Evolutionary conservation across 1,140 invertebrate species (phyloP).

Genomic region (Phymastichus coffea): DNA sequence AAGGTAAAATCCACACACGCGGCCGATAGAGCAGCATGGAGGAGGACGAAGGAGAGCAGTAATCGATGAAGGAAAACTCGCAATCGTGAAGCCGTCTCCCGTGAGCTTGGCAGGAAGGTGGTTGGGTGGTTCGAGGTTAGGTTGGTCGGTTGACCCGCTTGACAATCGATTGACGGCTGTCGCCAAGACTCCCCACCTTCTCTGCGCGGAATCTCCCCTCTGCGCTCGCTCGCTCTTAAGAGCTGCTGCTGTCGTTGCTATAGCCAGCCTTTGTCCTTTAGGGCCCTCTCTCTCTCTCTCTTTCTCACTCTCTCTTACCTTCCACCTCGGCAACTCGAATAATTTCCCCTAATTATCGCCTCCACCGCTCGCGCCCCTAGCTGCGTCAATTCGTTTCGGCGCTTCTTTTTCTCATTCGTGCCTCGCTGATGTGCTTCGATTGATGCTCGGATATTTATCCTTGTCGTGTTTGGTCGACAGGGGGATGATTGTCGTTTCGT

Average conservation of each 20-base stretch:
- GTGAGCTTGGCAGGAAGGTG: background rate
- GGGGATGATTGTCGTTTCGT: no score
- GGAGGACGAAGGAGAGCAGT: no score
- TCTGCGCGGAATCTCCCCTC: constrained; percentile 35
- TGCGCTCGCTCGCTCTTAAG: constrained; percentile 32
- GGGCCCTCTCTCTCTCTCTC: constrained; percentile 15
- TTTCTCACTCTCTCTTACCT: constrained; percentile 16
- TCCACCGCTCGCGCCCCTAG: no score
- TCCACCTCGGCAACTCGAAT: constrained; percentile 27
- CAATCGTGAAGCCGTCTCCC: background rate
- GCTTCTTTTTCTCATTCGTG: background rate
- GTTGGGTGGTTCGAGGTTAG: constrained; percentile 42
- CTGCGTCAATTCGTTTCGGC: no score
- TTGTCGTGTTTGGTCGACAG: no score
- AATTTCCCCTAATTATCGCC: constrained; percentile 41
- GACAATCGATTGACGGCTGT: constrained; percentile 60
- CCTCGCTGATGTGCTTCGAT: background rate
- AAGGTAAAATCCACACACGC: no score
- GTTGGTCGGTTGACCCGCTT: constrained; percentile 56
- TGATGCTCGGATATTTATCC: no score
- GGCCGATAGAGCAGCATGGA: no score
- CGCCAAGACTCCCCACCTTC: constrained; percentile 51
- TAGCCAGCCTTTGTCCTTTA: background rate
- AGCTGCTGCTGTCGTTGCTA: constrained; percentile 22
- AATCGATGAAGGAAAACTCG: background rate